Percentiles rank a stretch among this genome's conserved stretches.
Evolutionary conservation across 1,140 invertebrate species (phyloP).

Genomic region (Zaprionus kolodkinae): DNA sequence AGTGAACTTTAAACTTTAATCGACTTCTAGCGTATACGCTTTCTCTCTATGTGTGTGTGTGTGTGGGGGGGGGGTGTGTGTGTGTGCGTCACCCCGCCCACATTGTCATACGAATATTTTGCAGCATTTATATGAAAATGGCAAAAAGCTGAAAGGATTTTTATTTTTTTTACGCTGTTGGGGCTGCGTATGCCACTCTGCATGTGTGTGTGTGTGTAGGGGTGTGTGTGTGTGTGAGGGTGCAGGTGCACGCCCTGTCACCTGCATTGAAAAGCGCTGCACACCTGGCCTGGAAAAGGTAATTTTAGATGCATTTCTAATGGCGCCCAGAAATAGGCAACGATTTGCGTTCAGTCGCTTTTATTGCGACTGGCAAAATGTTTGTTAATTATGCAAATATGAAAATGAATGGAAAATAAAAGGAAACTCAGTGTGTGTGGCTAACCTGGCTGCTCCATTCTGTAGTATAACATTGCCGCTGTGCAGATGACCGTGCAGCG

Average conservation of each 20-base stretch:
- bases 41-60: not conserved
- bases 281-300: not conserved
- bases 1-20: conserved; percentile 39
- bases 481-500: conserved; percentile 93
- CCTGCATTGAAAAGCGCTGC: conserved; percentile 30
- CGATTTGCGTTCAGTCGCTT: conserved; percentile 55
- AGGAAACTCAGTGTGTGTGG: too few species aligned
- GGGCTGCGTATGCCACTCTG: not conserved
- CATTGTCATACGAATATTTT: conserved; percentile 21
- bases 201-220: conserved; percentile 9
- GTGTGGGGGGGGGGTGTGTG: not conserved
- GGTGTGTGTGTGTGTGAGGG: conserved; percentile 5
- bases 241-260: conserved; percentile 44
- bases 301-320: conserved; percentile 60
- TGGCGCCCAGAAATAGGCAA: conserved; percentile 43
- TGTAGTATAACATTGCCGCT: conserved; percentile 96
- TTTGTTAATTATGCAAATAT: not conserved
- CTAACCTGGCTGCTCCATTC: conserved; percentile 91
- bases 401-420: not conserved
- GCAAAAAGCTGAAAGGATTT: conserved; percentile 54
- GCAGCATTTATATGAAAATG: conserved; percentile 59
- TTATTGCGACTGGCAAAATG: conserved; percentile 26
- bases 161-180: conserved; percentile 41
- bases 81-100: conserved; percentile 7
- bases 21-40: conserved; percentile 18